A percentile compares a stretch with the other conserved stretches of the same genome.
These are phyloP conservation scores for Eretmocerus hayati DNA, from an alignment of 2,888 invertebrate genomes.

Conservation along the genomic window DNA sequence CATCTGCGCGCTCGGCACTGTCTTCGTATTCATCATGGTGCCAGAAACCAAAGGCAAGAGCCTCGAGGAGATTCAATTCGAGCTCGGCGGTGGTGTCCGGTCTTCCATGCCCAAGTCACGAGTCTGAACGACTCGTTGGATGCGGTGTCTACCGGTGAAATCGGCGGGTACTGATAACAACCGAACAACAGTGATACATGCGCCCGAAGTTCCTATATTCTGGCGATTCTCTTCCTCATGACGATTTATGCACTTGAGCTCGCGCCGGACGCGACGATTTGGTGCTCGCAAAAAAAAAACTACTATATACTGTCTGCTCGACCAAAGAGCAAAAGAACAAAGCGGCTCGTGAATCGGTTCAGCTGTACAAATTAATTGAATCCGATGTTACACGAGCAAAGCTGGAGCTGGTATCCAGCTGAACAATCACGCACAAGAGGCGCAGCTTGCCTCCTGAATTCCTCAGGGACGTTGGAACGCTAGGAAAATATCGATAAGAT, in stretches of 20 bases:
- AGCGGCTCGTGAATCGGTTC: no score
- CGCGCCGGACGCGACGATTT: no score
- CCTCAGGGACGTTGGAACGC: no score
- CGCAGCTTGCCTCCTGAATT: neutral
- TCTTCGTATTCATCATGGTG: conserved; percentile 62
- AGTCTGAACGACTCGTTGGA: neutral
- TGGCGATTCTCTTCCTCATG: no score
- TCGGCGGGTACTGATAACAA: neutral
- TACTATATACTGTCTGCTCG: no score
- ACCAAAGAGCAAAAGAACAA: neutral
- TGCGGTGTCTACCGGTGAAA: neutral
- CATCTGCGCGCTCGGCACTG: conserved; percentile 57
- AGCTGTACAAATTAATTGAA: no score
- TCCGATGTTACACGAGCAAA: no score
- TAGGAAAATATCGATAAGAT: no score
- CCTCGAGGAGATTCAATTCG: conserved; percentile 47
- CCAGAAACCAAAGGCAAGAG: conserved; percentile 53
- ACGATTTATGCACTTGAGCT: no score
- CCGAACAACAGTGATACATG: neutral
- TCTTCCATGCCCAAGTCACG: neutral
- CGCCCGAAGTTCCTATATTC: no score
- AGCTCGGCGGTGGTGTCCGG: conserved; percentile 38
- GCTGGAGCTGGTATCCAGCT: conserved; percentile 22
- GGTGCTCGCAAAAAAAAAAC: no score
- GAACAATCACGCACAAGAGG: no score